phyloP scores from a whole-genome alignment of 2,797 vertebrate species.

The Microtus californicus region DNA sequence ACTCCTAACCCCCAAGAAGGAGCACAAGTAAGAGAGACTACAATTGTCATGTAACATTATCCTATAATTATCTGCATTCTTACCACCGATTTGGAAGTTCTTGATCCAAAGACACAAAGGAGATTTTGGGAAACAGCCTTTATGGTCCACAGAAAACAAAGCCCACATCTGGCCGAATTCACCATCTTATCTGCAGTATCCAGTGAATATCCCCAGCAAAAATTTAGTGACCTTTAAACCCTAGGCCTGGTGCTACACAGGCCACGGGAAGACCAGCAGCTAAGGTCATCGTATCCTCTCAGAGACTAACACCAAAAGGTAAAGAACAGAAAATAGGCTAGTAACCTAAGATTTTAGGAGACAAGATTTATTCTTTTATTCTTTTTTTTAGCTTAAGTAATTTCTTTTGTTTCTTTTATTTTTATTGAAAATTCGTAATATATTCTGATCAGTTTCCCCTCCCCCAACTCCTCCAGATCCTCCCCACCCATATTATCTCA shows the following conservation, averaged over 20 bases:
- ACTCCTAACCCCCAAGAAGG: background rate
- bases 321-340: constrained; percentile 44
- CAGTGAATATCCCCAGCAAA: constrained; percentile 9
- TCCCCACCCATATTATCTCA: background rate
- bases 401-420: background rate
- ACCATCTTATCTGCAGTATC: background rate
- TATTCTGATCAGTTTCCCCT: background rate
- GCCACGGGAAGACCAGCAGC: background rate
- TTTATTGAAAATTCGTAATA: background rate
- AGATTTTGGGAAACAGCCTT: background rate
- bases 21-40: background rate
- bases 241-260: background rate
- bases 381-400: background rate
- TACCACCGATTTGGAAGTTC: constrained; percentile 32
- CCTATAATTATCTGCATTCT: constrained; percentile 29
- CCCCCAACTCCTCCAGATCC: background rate
- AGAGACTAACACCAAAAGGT: background rate
- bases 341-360: background rate
- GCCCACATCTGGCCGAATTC: constrained; percentile 4
- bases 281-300: background rate
- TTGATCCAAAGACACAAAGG: constrained; percentile 32
- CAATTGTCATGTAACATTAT: background rate
- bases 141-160: constrained; percentile 61
- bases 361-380: background rate
- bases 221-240: constrained; percentile 23